phyloP scores from a whole-genome alignment of 2,113 vertebrate genomes.

The Balaeniceps rex region DNA sequence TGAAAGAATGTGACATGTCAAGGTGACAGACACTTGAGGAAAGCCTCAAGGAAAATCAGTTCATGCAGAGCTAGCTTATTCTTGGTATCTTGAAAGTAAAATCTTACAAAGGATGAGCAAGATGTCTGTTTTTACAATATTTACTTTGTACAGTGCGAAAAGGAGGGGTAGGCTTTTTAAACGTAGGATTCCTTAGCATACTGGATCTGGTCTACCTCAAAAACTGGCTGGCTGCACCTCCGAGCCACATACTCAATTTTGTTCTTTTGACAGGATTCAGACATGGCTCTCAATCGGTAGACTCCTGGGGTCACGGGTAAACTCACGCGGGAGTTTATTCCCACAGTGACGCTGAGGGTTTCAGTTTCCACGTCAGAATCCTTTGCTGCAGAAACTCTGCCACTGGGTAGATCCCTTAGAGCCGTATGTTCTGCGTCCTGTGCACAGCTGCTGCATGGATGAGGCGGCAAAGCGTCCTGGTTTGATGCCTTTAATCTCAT shows the following conservation, averaged over 20 bases:
- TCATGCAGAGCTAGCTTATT: conserved; percentile 67
- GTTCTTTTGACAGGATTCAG: conserved; percentile 73
- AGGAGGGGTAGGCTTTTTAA: conserved; percentile 53
- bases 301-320: conserved; percentile 30
- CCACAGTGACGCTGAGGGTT: not conserved
- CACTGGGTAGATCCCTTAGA: not conserved
- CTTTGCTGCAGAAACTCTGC: not conserved
- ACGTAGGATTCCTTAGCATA: conserved; percentile 93
- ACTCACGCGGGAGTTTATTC: not conserved
- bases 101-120: not conserved
- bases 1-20: not conserved
- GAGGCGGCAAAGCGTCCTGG: conserved; percentile 28
- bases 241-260: conserved; percentile 59
- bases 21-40: not conserved
- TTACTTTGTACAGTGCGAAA: not conserved
- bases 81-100: not conserved
- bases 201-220: conserved; percentile 80
- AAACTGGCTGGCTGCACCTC: conserved; percentile 83
- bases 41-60: not conserved
- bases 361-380: not conserved
- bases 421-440: not conserved
- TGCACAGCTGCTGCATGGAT: not conserved
- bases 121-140: not conserved
- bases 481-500: conserved; percentile 67
- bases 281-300: conserved; percentile 79